These are phyloP conservation scores for Pelmatolapia mariae DNA, from an alignment of 2,113 vertebrate genomes.

Conservation along the genomic window DNA sequence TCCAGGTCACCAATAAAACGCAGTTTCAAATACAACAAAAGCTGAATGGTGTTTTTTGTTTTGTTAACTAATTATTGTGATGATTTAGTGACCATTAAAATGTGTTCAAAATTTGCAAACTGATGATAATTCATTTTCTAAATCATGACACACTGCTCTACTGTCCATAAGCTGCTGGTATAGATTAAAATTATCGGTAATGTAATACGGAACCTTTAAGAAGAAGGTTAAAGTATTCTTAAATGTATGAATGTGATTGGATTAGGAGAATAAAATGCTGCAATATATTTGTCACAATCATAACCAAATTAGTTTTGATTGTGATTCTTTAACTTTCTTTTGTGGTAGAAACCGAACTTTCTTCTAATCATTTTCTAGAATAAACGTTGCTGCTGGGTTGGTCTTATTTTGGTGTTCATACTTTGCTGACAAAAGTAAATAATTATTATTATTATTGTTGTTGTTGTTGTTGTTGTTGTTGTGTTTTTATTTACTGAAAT, in stretches of 20 bases:
- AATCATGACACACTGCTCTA: neutral
- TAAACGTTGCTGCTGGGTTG: neutral
- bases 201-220: neutral
- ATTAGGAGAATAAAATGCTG: neutral
- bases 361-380: neutral
- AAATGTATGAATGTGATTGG: neutral
- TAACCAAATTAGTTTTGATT: neutral
- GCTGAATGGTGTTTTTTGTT: neutral
- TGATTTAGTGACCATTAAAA: neutral
- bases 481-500: neutral
- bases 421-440: neutral
- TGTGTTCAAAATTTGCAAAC: neutral
- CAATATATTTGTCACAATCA: neutral
- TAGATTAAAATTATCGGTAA: neutral
- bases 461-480: neutral
- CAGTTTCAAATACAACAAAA: neutral
- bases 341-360: neutral
- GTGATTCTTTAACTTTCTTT: neutral
- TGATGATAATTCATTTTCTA: neutral
- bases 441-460: neutral
- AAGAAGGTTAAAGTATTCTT: neutral
- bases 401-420: neutral
- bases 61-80: neutral
- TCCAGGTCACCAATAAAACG: neutral
- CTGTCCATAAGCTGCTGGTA: neutral